phyloP scores from a whole-genome alignment of 2,113 vertebrate genomes.

The Leucoraja erinaceus region DNA sequence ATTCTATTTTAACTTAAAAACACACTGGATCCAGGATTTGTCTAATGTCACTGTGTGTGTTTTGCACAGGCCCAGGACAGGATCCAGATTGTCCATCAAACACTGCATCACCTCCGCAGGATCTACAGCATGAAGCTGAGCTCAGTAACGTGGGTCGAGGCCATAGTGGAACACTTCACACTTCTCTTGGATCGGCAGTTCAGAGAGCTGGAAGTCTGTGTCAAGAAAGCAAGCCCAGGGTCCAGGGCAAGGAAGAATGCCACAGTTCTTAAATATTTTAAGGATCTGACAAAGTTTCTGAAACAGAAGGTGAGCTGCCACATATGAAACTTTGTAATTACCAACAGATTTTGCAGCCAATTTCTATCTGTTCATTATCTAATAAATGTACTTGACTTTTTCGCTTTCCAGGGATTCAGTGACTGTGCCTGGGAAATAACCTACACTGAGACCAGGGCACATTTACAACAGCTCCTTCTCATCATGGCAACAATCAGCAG shows the following conservation, averaged over 20 bases:
- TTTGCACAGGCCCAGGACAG: neutral
- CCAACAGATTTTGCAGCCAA: neutral
- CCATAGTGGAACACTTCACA: no score
- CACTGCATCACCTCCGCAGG: neutral
- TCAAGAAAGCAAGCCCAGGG: no score
- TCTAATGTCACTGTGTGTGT: neutral
- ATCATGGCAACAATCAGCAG: neutral
- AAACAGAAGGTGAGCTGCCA: no score
- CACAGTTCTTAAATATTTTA: no score
- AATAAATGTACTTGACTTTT: neutral
- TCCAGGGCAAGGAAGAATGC: no score
- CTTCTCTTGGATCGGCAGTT: no score
- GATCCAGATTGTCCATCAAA: neutral
- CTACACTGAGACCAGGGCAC: neutral
- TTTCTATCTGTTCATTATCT: neutral
- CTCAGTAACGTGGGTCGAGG: neutral
- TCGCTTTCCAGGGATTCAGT: neutral
- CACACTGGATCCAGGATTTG: no score
- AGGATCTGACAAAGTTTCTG: no score
- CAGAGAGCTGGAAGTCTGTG: no score
- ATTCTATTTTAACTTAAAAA: neutral
- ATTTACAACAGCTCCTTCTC: neutral
- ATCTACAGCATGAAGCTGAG: neutral
- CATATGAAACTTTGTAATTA: neutral
- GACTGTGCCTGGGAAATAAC: neutral